These are phyloP conservation scores for Calameuta filiformis DNA, from an alignment of 2,888 invertebrate genomes.

Conservation along the genomic window DNA sequence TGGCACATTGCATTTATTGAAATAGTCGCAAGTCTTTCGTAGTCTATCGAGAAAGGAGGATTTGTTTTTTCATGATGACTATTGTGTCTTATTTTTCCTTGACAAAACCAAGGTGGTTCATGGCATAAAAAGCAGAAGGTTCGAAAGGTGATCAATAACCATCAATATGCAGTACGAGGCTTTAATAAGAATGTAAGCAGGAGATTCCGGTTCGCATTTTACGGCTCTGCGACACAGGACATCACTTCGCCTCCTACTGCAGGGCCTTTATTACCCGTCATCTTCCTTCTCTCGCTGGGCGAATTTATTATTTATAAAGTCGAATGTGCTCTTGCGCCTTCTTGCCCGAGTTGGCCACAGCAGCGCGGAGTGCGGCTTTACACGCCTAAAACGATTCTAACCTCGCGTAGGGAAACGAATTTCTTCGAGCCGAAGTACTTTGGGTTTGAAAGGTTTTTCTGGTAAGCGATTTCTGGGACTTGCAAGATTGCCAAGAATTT, in stretches of 20 bases:
- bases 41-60: neutral
- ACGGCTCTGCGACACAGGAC: constrained; percentile 61
- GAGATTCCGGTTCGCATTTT: constrained; percentile 36
- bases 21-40: neutral
- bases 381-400: constrained; percentile 14
- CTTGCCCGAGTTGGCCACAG: constrained; percentile 38
- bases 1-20: neutral
- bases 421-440: neutral
- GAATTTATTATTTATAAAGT: constrained; percentile 63
- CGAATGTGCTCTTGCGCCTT: constrained; percentile 47
- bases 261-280: constrained; percentile 55
- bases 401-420: neutral
- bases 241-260: constrained; percentile 59
- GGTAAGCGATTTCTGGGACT: neutral
- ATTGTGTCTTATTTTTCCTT: neutral
- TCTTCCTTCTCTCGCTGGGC: constrained; percentile 33
- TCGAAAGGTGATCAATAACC: constrained; percentile 53
- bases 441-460: neutral
- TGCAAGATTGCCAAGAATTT: neutral
- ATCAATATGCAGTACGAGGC: constrained; percentile 57
- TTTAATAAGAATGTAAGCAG: constrained; percentile 54
- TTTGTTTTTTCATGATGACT: neutral
- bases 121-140: neutral
- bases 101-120: neutral
- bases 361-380: constrained; percentile 31